Evolutionary conservation across 2,888 invertebrate genomes (phyloP), one percentile per base, ranked within the genome.

Genomic region (Microctonus brassicae): DNA sequence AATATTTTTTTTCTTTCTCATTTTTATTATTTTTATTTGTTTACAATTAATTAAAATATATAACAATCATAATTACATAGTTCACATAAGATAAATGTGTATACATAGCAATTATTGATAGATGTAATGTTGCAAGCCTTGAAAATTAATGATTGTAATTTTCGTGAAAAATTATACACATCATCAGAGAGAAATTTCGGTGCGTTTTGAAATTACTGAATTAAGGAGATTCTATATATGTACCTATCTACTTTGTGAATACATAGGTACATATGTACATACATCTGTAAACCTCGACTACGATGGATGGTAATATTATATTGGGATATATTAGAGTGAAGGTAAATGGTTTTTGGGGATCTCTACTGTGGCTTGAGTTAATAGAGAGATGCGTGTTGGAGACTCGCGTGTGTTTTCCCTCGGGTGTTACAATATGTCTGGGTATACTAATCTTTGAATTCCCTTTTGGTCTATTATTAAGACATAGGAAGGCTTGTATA

Each of bases 281-380:
- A n/a, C n/a, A n/a, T n/a, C n/a, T n/a, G n/a, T n/a, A n/a, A 26
- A 17, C 47, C 20, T 20, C 42, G 34, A n/a, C 26, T 29, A n/a
- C 10, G 11, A 33, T 26, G n/a, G 13, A 29, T 29, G 2, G 58
- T 60, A 34, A 60, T 17, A 24, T n/a, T 53, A 17, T 29, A 34
- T 22, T 29, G 36, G 13, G 33, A 55, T 64, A 64, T 47, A 47
- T 2, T 22, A 26, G 29, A 70, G 58, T 70, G 58, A 58, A 57
- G 26, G 64, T 55, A 65, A 70, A 70, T 65, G 64, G 65, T 58
- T 70, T 55, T 70, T 58, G 65, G 65, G 70, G 63, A 17, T n/a
- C 17, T 47, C 20, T 17, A 17, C 47, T 60, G 47, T 62, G 69
- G 24, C 70, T 65, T 10, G 52, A 58, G 65, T 65, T 65, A 65